Percentiles rank a stretch among this genome's conserved stretches.
Evolutionary conservation across 2,888 invertebrate genomes (phyloP).

Genomic region (Diplolepis rosae): DNA sequence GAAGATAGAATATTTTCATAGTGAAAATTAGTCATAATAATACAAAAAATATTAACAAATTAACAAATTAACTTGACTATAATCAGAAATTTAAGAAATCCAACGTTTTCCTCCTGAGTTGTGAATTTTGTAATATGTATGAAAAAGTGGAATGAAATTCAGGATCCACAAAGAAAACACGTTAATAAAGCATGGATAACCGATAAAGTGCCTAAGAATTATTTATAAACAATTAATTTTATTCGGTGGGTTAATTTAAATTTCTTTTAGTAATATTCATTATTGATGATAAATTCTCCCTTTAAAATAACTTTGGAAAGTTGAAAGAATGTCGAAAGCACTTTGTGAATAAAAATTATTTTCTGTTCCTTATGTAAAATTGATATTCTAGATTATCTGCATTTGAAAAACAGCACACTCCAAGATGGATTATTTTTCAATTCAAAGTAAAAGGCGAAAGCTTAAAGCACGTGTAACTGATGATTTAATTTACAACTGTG

Average conservation of each 20-base stretch:
- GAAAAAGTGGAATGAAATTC: background rate
- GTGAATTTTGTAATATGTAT: background rate
- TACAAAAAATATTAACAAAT: background rate
- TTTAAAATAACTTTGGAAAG: no score
- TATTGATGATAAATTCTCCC: no score
- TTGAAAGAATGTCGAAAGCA: no score
- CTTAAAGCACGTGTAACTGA: conserved; percentile 72
- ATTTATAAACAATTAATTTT: background rate
- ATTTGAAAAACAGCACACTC: conserved; percentile 28
- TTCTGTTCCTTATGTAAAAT: background rate
- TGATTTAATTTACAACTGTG: conserved; percentile 79
- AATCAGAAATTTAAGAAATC: no score
- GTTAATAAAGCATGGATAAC: no score
- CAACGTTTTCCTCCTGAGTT: background rate
- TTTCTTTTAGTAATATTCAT: background rate
- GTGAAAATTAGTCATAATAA: background rate
- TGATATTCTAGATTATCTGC: background rate
- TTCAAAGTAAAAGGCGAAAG: conserved; percentile 13
- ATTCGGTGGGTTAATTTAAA: background rate
- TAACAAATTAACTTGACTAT: no score
- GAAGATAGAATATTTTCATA: background rate
- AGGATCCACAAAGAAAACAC: background rate
- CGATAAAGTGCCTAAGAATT: background rate
- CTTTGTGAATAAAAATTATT: background rate
- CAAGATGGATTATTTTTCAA: conserved; percentile 27